Conservation (phyloP, 64 coral and sea anemone genomes). For the Anthopleura sola region DNA sequence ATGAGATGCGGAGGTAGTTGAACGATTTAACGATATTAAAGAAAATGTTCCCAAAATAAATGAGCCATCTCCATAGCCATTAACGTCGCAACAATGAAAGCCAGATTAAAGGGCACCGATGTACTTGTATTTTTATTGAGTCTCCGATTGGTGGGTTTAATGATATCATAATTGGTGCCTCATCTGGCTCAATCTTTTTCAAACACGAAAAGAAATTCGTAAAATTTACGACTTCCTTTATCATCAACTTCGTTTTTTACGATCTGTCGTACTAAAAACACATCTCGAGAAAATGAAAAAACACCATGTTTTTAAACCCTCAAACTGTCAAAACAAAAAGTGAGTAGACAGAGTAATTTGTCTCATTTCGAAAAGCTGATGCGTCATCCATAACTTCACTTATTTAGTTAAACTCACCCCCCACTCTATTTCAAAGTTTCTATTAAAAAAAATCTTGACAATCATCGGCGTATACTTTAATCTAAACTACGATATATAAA, state of each 20-base stretch:
- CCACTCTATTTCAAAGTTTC: no score
- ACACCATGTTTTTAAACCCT: background rate
- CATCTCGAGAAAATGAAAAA: background rate
- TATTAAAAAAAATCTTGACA: no score
- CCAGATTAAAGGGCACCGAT: background rate
- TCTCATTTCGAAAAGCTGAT: no score
- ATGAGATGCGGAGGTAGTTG: background rate
- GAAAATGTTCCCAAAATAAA: background rate
- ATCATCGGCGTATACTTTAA: no score
- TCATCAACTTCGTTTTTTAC: background rate
- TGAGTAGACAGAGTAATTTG: background rate
- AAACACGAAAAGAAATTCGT: background rate
- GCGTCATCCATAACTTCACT: no score
- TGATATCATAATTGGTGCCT: background rate
- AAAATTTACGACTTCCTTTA: conserved; percentile 6
- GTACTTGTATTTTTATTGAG: background rate
- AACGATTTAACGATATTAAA: background rate
- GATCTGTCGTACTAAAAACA: background rate
- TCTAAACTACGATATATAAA: no score
- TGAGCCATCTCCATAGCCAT: background rate
- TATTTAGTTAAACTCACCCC: no score
- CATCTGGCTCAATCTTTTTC: background rate
- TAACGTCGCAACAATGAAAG: background rate
- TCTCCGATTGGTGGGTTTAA: background rate
- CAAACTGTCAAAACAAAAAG: background rate